Conservation (phyloP, 2,113 vertebrate genomes). For the Laticauda colubrina region DNA sequence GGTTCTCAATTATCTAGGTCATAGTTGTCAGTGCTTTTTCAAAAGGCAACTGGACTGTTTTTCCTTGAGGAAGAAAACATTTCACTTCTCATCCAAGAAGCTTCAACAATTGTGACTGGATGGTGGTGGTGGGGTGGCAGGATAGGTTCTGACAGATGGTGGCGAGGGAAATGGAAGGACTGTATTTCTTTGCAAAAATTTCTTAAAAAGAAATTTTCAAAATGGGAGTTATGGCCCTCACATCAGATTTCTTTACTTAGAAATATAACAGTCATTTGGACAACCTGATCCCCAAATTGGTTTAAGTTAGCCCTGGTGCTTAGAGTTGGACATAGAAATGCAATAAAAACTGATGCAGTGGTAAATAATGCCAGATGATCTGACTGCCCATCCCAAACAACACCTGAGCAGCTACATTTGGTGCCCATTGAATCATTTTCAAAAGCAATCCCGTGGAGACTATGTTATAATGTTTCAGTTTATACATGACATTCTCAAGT, state of each 20-base stretch:
- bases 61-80: background rate
- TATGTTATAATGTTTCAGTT: background rate
- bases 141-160: background rate
- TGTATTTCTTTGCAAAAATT: background rate
- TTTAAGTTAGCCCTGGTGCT: background rate
- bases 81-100: background rate
- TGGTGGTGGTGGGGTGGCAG: background rate
- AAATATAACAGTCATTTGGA: too few species aligned
- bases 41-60: background rate
- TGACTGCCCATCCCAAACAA: background rate
- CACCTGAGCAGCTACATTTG: background rate
- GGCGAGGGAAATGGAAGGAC: background rate
- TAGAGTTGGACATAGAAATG: background rate
- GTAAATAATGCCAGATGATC: background rate
- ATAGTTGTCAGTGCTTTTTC: background rate
- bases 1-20: background rate
- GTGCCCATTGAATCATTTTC: background rate
- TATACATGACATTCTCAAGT: background rate
- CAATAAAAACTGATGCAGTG: background rate
- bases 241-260: background rate
- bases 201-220: background rate
- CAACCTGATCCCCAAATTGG: background rate
- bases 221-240: background rate
- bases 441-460: background rate
- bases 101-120: background rate